Conservation (phyloP, 1,140 invertebrate species). For the Zaprionus lachaisei region DNA sequence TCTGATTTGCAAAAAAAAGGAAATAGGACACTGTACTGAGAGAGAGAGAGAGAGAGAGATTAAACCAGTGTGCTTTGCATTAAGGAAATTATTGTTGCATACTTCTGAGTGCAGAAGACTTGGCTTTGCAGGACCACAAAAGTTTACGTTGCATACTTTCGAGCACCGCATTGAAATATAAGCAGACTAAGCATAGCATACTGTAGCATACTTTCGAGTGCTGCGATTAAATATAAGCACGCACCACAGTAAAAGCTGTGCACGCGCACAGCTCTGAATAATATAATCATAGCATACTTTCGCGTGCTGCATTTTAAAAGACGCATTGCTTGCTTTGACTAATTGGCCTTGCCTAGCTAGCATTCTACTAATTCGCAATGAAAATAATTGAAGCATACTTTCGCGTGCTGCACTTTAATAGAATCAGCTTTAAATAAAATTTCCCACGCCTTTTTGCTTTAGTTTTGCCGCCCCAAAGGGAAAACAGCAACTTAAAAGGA, state of each 20-base stretch:
- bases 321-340: neutral
- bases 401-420: neutral
- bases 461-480: neutral
- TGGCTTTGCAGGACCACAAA: neutral
- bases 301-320: neutral
- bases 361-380: neutral
- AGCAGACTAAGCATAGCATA: neutral
- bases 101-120: neutral
- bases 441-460: neutral
- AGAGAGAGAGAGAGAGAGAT: neutral
- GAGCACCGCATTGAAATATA: neutral
- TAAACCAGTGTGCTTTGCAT: neutral
- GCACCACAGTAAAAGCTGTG: neutral
- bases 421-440: neutral
- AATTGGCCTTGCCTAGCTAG: neutral
- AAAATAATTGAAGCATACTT: neutral
- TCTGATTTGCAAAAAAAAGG: slow-evolving; percentile 1
- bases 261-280: too few species aligned
- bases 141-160: neutral
- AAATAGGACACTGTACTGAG: neutral
- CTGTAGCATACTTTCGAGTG: neutral
- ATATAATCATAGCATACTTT: slow-evolving; percentile 1
- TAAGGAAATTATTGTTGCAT: neutral
- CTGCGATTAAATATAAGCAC: neutral
- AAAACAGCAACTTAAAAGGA: neutral